Evolutionary conservation across 2,797 vertebrate genomes (phyloP), one percentile per base, ranked within the genome.

Genomic region (Sebastiscus albofasciatus): DNA sequence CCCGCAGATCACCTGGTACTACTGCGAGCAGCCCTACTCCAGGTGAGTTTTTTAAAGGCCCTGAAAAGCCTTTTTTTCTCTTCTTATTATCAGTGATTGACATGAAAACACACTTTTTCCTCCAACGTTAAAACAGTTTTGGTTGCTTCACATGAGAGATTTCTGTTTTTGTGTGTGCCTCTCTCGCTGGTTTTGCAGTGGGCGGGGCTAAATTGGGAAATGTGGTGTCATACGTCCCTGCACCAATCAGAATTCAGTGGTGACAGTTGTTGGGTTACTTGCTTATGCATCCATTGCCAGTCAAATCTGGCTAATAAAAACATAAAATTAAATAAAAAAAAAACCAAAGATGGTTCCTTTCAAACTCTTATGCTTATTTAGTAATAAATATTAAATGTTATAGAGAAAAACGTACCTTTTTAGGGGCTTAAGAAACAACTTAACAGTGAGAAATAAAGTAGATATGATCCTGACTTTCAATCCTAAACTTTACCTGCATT

Each of bases 1-100:
- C 67, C 99, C 98, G 24, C 95, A 95, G 87, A 97, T 99, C 87
- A 96, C 97, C 36, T 99, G 98, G 99, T 98, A 96, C 92, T 98
- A 98, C 93, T 99, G 97, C 85, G 96, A 97, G 77, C 96, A 97
- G 87, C 87, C 95, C 0, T 96, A 98, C 55, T 95, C 95, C 86
- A 97, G 97, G 99, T 99, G 89, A 97, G 96, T 82, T 7, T 65
- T 60, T 26, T 24, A 34, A 59, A 59, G 2, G 3, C n/a, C 31
- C 16, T 4, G 42, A 46, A 2, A 60, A 73, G 58, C 26, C 4
- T 36, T 36, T 56, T 67, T 42, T 71, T 46, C 2, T 59, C 20
- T 52, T 52, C 20, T 52, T 12, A 13, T 10, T 36, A 4, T 18
- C 26, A 31, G 8, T n/a, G 20, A 52, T 36, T 8, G 5, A 33